phyloP scores from a whole-genome alignment of 2,113 vertebrate genomes.

The Nipponia nippon region DNA sequence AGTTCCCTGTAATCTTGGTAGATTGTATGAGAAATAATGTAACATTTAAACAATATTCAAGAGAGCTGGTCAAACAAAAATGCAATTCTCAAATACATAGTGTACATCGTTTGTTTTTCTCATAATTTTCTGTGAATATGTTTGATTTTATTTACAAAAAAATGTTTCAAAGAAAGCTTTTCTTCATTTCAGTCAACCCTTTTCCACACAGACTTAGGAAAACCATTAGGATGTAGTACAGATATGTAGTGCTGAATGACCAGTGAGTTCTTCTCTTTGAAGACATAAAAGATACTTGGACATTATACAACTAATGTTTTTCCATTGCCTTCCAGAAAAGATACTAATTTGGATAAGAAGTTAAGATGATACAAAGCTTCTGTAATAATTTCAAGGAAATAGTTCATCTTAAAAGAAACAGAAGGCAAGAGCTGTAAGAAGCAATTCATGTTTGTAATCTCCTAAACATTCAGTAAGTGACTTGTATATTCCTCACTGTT shows the following conservation, averaged over 20 bases:
- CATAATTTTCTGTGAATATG: neutral
- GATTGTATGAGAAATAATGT: neutral
- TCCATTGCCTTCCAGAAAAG: neutral
- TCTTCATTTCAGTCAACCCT: neutral
- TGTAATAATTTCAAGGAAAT: neutral
- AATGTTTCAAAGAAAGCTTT: neutral
- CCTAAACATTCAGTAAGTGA: neutral
- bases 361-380: neutral
- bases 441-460: neutral
- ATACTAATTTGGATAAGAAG: neutral
- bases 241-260: neutral
- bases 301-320: neutral
- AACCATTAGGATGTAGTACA: neutral
- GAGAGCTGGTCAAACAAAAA: neutral
- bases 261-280: neutral
- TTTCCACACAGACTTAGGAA: neutral
- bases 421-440: neutral
- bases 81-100: neutral
- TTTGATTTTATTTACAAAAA: neutral
- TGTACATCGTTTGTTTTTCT: neutral
- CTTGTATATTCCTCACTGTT: neutral
- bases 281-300: neutral
- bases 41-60: neutral
- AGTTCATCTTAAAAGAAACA: neutral
- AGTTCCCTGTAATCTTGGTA: neutral